Conservation (phyloP, 2,113 vertebrate species). For the Potamarius usumacintae region DNA sequence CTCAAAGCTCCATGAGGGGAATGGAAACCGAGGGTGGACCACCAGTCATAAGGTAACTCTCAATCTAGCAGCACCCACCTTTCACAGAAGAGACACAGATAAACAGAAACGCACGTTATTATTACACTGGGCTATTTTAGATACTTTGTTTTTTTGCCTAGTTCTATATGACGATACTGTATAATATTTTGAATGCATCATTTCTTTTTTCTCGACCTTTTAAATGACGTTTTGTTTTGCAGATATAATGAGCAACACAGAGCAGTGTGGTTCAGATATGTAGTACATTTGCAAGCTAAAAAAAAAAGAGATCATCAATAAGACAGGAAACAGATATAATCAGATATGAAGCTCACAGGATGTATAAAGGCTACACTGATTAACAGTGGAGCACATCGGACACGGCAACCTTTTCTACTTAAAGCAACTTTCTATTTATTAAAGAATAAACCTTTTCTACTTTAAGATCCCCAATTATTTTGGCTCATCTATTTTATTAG, state of each 20-base stretch:
- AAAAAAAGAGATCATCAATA: not conserved
- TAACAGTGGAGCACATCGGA: not conserved
- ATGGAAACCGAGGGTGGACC: constrained; percentile 69
- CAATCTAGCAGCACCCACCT: constrained; percentile 62
- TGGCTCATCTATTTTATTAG: no score
- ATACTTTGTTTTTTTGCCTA: not conserved
- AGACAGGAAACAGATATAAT: not conserved
- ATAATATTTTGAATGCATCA: not conserved
- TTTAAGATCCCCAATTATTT: no score
- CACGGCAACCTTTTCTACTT: no score
- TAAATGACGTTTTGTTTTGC: no score
- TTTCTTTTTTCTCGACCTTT: not conserved
- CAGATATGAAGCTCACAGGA: not conserved
- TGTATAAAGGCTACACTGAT: not conserved
- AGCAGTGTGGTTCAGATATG: not conserved
- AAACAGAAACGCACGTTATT: constrained; percentile 64
- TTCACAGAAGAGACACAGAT: constrained; percentile 50
- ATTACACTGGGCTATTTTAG: not conserved
- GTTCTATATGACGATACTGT: not conserved
- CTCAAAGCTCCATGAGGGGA: constrained; percentile 32
- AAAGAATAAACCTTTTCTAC: no score
- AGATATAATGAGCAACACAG: not conserved
- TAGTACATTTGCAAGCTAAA: not conserved
- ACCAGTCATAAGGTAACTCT: constrained; percentile 45
- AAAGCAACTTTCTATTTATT: no score